These are phyloP conservation scores for Sylvia borin DNA, from an alignment of 2,797 vertebrate species.

Conservation along the genomic window DNA sequence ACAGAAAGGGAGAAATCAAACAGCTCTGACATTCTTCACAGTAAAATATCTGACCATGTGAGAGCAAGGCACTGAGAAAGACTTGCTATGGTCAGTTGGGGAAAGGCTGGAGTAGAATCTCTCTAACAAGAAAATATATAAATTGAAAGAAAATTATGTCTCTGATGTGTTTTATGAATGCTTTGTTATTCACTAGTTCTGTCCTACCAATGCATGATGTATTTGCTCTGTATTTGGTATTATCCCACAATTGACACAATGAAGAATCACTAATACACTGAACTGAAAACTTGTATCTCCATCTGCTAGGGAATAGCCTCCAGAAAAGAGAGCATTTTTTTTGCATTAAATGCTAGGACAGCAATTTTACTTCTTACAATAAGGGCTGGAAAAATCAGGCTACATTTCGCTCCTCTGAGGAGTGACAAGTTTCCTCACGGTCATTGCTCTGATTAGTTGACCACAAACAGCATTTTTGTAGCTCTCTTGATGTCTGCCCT, in stretches of 20 bases:
- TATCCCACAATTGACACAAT: background rate
- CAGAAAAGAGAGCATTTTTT: constrained; percentile 40
- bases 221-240: background rate
- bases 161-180: background rate
- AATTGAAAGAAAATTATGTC: background rate
- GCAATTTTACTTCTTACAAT: background rate
- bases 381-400: background rate
- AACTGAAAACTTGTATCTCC: constrained; percentile 40
- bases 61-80: background rate
- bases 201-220: background rate
- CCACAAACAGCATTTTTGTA: background rate
- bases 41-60: background rate
- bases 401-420: background rate
- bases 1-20: background rate
- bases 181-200: constrained; percentile 30
- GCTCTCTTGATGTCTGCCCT: background rate
- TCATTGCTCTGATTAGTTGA: background rate
- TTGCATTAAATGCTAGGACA: constrained; percentile 1
- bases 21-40: background rate
- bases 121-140: background rate
- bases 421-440: background rate
- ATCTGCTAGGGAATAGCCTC: constrained; percentile 11
- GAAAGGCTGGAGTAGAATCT: background rate
- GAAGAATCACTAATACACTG: constrained; percentile 5
- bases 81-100: background rate